Evolutionary conservation across 2,113 vertebrate genomes (phyloP).

Genomic region (Zingel zingel): DNA sequence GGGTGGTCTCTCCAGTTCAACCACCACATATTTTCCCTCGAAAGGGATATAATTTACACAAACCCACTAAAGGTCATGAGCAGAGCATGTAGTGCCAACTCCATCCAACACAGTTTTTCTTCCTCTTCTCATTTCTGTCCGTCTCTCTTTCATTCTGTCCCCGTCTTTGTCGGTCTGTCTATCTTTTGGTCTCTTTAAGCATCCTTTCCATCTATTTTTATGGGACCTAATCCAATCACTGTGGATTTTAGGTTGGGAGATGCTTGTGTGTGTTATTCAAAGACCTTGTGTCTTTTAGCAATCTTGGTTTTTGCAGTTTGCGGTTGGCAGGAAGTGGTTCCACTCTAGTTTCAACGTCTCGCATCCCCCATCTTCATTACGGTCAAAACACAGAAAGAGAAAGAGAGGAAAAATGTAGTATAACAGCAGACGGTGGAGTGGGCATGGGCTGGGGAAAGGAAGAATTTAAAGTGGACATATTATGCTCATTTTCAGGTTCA

Average conservation of each 20-base stretch:
- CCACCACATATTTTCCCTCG: slow-evolving; percentile 82
- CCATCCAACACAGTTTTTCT: slow-evolving; percentile 36
- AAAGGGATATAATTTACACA: slow-evolving; percentile 82
- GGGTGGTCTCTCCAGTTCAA: slow-evolving; percentile 60
- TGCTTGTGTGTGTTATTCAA: slow-evolving; percentile 39
- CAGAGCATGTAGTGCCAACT: slow-evolving; percentile 66
- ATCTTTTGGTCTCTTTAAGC: slow-evolving; percentile 14
- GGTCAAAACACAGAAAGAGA: slow-evolving; percentile 7
- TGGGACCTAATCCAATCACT: slow-evolving; percentile 53
- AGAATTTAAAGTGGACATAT: not conserved
- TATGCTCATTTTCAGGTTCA: too few relatives aligned
- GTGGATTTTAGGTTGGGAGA: slow-evolving; percentile 47
- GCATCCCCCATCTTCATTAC: slow-evolving; percentile 13
- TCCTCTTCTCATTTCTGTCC: slow-evolving; percentile 12
- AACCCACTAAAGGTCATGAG: slow-evolving; percentile 78
- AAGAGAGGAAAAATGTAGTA: not conserved
- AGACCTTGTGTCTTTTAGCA: slow-evolving; percentile 41
- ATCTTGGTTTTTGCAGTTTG: slow-evolving; percentile 19
- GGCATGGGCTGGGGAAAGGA: not conserved
- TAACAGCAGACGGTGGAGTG: slow-evolving; percentile 1
- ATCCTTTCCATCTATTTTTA: slow-evolving; percentile 56
- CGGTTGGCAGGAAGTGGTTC: slow-evolving; percentile 20
- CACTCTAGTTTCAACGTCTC: slow-evolving; percentile 20
- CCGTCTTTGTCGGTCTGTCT: not conserved
- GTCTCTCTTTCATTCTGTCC: not conserved